phyloP scores from a whole-genome alignment of 2,113 vertebrate genomes.

The Nannobrachium achirus region DNA sequence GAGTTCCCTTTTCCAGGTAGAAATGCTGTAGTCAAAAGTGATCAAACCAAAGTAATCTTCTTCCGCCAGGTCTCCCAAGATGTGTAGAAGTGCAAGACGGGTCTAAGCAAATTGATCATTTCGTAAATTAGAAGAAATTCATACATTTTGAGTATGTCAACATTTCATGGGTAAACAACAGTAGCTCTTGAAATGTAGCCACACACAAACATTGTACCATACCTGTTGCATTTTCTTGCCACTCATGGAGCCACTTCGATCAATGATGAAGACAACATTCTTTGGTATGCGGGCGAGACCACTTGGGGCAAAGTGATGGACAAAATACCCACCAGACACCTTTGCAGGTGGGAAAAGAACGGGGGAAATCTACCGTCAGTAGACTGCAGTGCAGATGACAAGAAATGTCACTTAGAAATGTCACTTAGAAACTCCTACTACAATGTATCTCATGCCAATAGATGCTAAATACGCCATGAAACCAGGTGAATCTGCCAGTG shows the following conservation, averaged over 20 bases:
- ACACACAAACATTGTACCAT: neutral
- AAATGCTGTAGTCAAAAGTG: slow-evolving; percentile 77
- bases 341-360: slow-evolving; percentile 52
- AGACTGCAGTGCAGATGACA: neutral
- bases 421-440: no score
- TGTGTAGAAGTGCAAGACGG: slow-evolving; percentile 84
- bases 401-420: no score
- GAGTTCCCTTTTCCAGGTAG: slow-evolving; percentile 83
- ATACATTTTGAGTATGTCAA: neutral
- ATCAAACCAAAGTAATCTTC: slow-evolving; percentile 89
- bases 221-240: slow-evolving; percentile 89
- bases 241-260: slow-evolving; percentile 89
- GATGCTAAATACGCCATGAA: no score
- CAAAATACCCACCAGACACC: slow-evolving; percentile 88
- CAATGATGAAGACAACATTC: slow-evolving; percentile 91
- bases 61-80: slow-evolving; percentile 85
- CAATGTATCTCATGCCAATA: no score
- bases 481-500: no score
- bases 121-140: neutral
- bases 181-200: no score
- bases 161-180: no score
- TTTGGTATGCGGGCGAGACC: slow-evolving; percentile 84
- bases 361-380: neutral
- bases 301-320: slow-evolving; percentile 92
- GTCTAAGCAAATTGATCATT: slow-evolving; percentile 76